Evolutionary conservation across 2,113 vertebrate species (phyloP).

Genomic region (Ursus arctos): DNA sequence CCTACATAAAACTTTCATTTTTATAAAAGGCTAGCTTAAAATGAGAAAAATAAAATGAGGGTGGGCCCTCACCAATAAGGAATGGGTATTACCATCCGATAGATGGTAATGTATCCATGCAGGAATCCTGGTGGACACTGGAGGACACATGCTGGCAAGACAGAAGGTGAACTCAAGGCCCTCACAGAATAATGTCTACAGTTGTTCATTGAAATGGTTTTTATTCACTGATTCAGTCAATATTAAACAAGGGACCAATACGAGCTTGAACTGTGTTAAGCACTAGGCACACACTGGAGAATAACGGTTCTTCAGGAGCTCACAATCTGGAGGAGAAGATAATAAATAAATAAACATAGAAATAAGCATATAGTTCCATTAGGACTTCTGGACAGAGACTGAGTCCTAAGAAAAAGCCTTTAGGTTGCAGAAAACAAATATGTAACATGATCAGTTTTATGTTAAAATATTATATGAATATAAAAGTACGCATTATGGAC

Average conservation of each 20-base stretch:
- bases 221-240: background rate
- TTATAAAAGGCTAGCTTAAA: background rate
- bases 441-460: background rate
- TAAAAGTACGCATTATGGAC: background rate
- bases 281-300: background rate
- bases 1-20: constrained; percentile 35
- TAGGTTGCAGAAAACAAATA: background rate
- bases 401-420: background rate
- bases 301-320: background rate
- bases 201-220: background rate
- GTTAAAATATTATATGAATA: constrained; percentile 1
- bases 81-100: background rate
- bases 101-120: background rate
- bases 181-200: background rate
- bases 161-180: background rate
- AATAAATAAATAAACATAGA: background rate
- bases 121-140: background rate
- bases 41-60: background rate
- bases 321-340: background rate
- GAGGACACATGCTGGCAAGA: background rate
- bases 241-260: background rate
- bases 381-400: background rate
- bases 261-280: background rate
- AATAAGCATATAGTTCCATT: background rate
- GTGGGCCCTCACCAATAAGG: background rate